Percentiles rank a stretch among this genome's conserved stretches.
Evolutionary conservation across 30 jellyfish, hydroid and myxozoan species (phyloP).

Genomic region (Mastigias papua): DNA sequence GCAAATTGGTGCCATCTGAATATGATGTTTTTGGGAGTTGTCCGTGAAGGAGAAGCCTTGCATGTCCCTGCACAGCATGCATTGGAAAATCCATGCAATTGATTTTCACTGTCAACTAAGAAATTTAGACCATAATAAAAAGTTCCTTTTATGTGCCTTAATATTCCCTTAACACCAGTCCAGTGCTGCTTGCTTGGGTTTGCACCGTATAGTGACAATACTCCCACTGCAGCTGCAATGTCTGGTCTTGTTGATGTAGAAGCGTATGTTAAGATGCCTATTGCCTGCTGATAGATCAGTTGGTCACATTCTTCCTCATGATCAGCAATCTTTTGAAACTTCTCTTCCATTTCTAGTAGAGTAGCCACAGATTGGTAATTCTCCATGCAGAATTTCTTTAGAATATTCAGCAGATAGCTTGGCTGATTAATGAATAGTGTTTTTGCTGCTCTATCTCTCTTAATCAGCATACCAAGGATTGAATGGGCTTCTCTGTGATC

Average conservation of each 20-base stretch:
- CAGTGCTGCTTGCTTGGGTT: slow-evolving; percentile 58
- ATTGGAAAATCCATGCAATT: slow-evolving; percentile 16
- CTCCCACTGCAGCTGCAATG: slow-evolving; percentile 28
- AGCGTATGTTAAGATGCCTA: slow-evolving; percentile 31
- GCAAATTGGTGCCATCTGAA: too few relatives aligned
- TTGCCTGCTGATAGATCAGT: slow-evolving; percentile 10
- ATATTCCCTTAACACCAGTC: slow-evolving; percentile 31
- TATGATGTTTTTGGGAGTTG: too few relatives aligned
- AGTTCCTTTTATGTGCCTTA: slow-evolving; percentile 10
- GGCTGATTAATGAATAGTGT: background rate
- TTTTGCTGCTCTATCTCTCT: slow-evolving; percentile 2
- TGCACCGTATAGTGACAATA: slow-evolving; percentile 43
- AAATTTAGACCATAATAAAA: background rate
- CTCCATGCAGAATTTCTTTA: background rate
- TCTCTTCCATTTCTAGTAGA: slow-evolving; percentile 14
- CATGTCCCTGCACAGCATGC: slow-evolving; percentile 64
- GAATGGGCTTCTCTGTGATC: background rate
- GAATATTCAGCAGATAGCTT: background rate
- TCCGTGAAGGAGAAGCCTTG: too few relatives aligned
- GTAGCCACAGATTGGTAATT: slow-evolving; percentile 61
- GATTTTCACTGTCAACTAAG: background rate
- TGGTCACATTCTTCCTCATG: background rate
- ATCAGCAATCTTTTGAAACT: background rate
- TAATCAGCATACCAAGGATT: background rate
- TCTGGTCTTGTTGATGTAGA: slow-evolving; percentile 28